phyloP scores from a whole-genome alignment of 2,113 vertebrate genomes.

The Agapornis roseicollis region DNA sequence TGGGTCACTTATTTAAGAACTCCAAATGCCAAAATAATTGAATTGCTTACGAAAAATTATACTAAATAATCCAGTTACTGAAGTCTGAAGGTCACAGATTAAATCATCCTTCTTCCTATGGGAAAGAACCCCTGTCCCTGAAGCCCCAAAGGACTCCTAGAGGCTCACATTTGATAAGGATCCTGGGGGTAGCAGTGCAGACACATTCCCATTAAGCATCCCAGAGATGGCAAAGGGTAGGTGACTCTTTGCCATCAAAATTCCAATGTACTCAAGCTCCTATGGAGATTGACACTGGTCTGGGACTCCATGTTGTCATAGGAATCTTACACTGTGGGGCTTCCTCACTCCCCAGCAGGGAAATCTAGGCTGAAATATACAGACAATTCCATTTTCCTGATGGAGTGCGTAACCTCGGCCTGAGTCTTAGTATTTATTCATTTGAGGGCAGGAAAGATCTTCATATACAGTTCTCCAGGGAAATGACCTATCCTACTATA shows the following conservation, averaged over 20 bases:
- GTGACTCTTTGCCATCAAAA: neutral
- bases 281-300: neutral
- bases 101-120: neutral
- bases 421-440: neutral
- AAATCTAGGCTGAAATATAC: neutral
- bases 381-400: neutral
- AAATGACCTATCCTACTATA: neutral
- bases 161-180: neutral
- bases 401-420: neutral
- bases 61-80: neutral
- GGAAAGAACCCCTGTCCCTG: neutral
- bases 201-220: neutral
- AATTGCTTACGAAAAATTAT: neutral
- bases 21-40: neutral
- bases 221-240: neutral
- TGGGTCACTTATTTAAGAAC: constrained; percentile 1
- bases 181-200: neutral
- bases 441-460: neutral
- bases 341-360: neutral
- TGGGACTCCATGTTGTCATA: neutral
- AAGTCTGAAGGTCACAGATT: neutral
- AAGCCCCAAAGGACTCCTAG: neutral
- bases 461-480: neutral
- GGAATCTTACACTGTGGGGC: neutral
- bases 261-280: neutral